Evolutionary conservation across 2,113 vertebrate species (phyloP).

Genomic region (Elephantulus edwardii): DNA sequence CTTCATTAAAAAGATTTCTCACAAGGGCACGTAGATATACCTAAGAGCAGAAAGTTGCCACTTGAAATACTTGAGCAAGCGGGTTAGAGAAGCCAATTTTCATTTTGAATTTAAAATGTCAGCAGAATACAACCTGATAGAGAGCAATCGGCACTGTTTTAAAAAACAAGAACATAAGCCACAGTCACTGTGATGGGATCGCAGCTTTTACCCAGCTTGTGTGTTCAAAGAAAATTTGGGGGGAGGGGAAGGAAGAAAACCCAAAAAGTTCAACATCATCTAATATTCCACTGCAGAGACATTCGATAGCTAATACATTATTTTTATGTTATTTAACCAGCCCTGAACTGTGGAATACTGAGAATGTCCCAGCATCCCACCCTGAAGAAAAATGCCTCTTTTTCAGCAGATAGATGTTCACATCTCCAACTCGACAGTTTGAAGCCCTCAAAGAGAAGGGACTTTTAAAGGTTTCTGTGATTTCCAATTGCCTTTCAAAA

Average conservation of each 20-base stretch:
- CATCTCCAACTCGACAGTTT: background rate
- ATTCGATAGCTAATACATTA: background rate
- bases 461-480: background rate
- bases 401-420: background rate
- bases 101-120: background rate
- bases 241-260: background rate
- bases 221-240: background rate
- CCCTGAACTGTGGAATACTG: background rate
- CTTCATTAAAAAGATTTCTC: constrained; percentile 95
- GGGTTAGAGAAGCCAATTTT: background rate
- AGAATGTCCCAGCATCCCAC: background rate
- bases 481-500: background rate
- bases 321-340: background rate
- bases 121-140: background rate
- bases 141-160: background rate
- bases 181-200: background rate
- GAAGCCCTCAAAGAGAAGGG: background rate
- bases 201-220: background rate
- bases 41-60: constrained; percentile 80
- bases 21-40: constrained; percentile 94
- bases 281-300: background rate
- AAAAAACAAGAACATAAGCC: background rate
- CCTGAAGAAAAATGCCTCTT: background rate
- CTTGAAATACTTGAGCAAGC: background rate
- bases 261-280: background rate